A percentile compares a stretch with the other conserved stretches of the same genome.
These are phyloP conservation scores for Cercopithecus petaurista DNA, from an alignment of 2,797 vertebrate genomes.

Conservation along the genomic window DNA sequence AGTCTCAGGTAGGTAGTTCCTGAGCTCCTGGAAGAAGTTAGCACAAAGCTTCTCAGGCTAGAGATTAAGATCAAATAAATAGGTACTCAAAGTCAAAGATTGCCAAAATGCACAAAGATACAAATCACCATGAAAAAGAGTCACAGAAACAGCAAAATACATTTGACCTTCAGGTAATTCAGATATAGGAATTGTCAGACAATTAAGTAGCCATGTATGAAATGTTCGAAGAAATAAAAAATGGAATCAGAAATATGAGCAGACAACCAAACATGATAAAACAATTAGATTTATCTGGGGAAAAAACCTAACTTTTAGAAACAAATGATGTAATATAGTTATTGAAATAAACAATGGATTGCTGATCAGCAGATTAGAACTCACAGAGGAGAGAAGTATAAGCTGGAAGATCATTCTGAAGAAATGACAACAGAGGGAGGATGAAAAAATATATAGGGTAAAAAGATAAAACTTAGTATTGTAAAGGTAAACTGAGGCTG, in stretches of 20 bases:
- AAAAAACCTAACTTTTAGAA: neutral
- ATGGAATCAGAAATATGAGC: neutral
- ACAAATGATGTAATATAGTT: neutral
- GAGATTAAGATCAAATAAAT: neutral
- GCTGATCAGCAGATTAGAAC: neutral
- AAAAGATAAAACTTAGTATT: neutral
- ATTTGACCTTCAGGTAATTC: constrained; percentile 29
- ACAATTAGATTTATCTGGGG: neutral
- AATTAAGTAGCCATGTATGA: neutral
- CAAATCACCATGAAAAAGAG: neutral
- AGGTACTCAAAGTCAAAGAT: neutral
- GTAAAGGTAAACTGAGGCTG: too few relatives aligned
- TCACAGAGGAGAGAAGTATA: neutral
- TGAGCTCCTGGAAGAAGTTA: neutral
- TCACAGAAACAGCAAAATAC: neutral
- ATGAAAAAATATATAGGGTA: neutral
- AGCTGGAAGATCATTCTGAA: neutral
- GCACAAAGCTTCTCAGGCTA: neutral
- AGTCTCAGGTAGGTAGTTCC: neutral
- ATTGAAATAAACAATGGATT: constrained; percentile 11
- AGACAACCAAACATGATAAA: neutral
- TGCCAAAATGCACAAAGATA: neutral
- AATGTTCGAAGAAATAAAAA: neutral
- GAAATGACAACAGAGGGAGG: neutral
- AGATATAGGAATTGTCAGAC: neutral